A percentile compares a stretch with the other conserved stretches of the same genome.
Conservation (phyloP, 2,113 vertebrate species). For the Antechinus flavipes region DNA sequence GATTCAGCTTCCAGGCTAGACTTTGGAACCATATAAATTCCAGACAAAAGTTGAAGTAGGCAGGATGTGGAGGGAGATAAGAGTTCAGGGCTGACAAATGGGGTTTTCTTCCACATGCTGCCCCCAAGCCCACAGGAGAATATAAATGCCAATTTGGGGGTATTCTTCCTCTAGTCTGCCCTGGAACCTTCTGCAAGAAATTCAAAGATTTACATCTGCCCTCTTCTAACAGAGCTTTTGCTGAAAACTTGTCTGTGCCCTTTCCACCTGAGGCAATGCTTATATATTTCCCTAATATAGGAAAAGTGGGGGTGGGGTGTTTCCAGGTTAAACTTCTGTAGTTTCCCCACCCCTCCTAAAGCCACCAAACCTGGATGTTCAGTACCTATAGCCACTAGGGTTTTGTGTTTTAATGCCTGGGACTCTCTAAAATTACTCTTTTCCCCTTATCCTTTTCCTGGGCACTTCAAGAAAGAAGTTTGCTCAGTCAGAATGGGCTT, state of each 20-base stretch:
- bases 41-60: conserved; percentile 22
- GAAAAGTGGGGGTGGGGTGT: not conserved
- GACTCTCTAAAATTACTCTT: not conserved
- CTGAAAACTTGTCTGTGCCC: not conserved
- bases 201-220: not conserved
- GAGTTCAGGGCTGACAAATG: not conserved
- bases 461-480: not conserved
- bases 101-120: not conserved
- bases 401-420: not conserved
- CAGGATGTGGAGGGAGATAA: not conserved
- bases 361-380: not conserved
- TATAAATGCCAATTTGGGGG: not conserved
- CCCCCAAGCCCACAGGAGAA: not conserved
- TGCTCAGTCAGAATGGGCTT: not conserved
- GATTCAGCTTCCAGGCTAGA: conserved; percentile 41
- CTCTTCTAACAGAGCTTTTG: rapidly evolving
- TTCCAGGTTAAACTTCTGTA: not conserved
- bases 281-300: not conserved
- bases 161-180: not conserved
- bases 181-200: not conserved
- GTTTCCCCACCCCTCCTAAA: not conserved
- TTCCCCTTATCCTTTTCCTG: not conserved
- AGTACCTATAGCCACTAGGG: not conserved
- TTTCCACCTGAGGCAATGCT: not conserved
- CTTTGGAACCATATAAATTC: conserved; percentile 67